A percentile compares a stretch with the other conserved stretches of the same genome.
These are phyloP conservation scores for Caenorhabditis wallacei DNA, from an alignment of 2,888 invertebrate species.

Conservation along the genomic window DNA sequence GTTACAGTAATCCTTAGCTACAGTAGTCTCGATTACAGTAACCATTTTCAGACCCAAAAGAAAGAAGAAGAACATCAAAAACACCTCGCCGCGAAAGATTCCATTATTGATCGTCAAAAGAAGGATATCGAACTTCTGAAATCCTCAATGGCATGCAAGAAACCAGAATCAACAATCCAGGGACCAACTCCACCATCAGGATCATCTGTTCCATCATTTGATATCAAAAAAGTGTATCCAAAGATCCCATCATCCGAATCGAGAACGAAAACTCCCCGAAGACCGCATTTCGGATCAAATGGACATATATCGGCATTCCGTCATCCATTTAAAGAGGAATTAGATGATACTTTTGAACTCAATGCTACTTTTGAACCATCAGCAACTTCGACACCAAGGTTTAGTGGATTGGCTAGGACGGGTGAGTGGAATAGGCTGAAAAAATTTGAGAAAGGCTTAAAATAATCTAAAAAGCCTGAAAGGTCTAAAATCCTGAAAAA, in stretches of 20 bases:
- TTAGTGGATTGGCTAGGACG: not conserved
- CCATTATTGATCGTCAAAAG: constrained; percentile 1
- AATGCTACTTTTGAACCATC: constrained; percentile 49
- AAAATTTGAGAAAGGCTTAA: no score
- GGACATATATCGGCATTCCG: constrained; percentile 47
- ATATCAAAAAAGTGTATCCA: constrained; percentile 39
- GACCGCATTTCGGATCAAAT: not conserved
- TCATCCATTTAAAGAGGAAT: constrained; percentile 24
- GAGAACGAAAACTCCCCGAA: constrained; percentile 33
- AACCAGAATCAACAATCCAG: not conserved
- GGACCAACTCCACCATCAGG: not conserved
- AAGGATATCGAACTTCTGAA: constrained; percentile 52
- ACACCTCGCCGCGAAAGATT: not conserved
- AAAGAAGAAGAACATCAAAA: constrained; percentile 25
- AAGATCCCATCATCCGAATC: constrained; percentile 16
- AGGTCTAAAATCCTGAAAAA: not conserved
- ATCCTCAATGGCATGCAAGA: constrained; percentile 18
- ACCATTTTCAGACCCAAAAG: constrained; percentile 4
- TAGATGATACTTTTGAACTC: constrained; percentile 57
- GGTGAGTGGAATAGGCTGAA: no score
- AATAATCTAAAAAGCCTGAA: not conserved
- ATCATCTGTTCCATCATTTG: not conserved
- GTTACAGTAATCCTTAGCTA: constrained; percentile 12
- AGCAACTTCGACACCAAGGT: constrained; percentile 55
- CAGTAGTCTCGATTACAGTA: no score